Evolutionary conservation across 2,113 vertebrate species (phyloP).

Genomic region (Xerus inauris): DNA sequence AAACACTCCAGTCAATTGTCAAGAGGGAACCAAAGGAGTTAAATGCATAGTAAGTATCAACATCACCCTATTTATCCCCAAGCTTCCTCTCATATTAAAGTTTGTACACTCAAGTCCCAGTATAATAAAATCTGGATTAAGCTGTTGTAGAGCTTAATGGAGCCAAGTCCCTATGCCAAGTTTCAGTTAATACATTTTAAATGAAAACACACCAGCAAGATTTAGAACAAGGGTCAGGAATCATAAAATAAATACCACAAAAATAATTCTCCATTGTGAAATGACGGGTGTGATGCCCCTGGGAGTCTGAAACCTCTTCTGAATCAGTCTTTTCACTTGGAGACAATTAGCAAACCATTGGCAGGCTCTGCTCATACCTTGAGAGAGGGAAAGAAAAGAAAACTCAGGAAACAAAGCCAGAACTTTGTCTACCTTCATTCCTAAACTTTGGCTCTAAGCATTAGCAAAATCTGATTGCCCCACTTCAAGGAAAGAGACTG

Average conservation of each 20-base stretch:
- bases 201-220: constrained; percentile 82
- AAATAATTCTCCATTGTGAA: constrained; percentile 76
- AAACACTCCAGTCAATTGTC: not conserved
- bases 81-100: constrained; percentile 52
- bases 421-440: not conserved
- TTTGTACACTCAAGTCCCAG: constrained; percentile 54
- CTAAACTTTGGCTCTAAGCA: not conserved
- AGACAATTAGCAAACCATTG: constrained; percentile 43
- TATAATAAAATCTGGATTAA: constrained; percentile 83
- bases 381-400: not conserved
- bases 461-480: constrained; percentile 17
- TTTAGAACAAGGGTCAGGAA: constrained; percentile 80
- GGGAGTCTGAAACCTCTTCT: constrained; percentile 67
- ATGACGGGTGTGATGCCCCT: not conserved
- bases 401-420: not conserved
- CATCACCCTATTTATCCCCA: constrained; percentile 40
- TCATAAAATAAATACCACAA: constrained; percentile 79
- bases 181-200: constrained; percentile 83
- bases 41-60: constrained; percentile 43
- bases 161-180: constrained; percentile 75
- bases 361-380: constrained; percentile 37
- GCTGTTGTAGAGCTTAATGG: constrained; percentile 67
- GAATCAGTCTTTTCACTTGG: constrained; percentile 62
- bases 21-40: constrained; percentile 56
- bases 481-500: not conserved